These are phyloP conservation scores for Andricus grossulariae DNA, from an alignment of 1,140 invertebrate species.

Conservation along the genomic window DNA sequence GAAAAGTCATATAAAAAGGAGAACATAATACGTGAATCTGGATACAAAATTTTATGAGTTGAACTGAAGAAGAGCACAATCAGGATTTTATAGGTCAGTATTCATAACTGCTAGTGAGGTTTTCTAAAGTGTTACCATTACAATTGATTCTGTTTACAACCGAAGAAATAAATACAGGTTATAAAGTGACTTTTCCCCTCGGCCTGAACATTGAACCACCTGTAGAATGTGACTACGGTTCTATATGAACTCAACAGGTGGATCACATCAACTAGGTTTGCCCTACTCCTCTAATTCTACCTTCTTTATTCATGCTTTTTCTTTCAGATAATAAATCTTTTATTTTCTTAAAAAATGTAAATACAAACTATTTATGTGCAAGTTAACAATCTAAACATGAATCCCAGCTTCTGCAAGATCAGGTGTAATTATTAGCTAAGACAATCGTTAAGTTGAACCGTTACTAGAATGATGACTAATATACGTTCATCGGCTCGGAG, in stretches of 20 bases:
- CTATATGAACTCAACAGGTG: conserved; percentile 53
- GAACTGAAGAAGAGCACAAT: no score
- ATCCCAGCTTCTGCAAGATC: not conserved
- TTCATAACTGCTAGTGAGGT: no score
- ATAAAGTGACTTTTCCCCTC: conserved; percentile 35
- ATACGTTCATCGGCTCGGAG: conserved; percentile 64
- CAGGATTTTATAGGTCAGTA: no score
- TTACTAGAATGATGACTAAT: conserved; percentile 69
- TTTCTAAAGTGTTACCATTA: no score
- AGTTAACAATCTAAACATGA: conserved; percentile 7
- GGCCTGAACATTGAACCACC: conserved; percentile 39
- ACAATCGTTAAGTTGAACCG: conserved; percentile 56
- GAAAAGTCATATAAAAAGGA: no score
- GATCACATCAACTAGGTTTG: not conserved
- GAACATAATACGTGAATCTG: no score
- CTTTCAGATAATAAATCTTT: not conserved
- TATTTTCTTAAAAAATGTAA: not conserved
- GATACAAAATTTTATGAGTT: no score
- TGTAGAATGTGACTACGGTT: conserved; percentile 36
- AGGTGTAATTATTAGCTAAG: not conserved
- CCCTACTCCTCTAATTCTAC: no score
- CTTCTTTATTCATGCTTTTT: conserved; percentile 15
- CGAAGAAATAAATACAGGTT: not conserved
- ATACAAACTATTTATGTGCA: conserved; percentile 6
- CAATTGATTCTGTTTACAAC: no score